Evolutionary conservation across 1,140 invertebrate species (phyloP).

Genomic region (Papilio machaon): DNA sequence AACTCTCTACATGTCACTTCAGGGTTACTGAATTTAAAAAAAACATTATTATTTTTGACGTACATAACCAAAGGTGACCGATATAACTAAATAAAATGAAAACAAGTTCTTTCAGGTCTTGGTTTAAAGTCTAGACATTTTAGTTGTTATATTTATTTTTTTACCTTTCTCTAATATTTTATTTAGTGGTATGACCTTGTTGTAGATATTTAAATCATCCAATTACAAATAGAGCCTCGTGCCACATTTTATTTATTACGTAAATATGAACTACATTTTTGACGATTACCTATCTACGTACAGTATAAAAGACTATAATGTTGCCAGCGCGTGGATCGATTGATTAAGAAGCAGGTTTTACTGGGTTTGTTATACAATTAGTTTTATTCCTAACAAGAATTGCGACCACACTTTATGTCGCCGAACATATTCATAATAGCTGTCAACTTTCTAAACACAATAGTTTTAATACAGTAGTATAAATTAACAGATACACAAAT

Average conservation of each 20-base stretch:
- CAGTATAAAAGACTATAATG: conserved; percentile 59
- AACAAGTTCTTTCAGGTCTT: not conserved
- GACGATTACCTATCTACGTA: conserved; percentile 42
- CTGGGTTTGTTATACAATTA: conserved; percentile 40
- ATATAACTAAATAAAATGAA: not conserved
- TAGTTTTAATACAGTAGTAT: not conserved
- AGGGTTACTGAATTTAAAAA: not conserved
- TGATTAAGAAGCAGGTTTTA: conserved; percentile 54
- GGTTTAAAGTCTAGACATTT: conserved; percentile 8
- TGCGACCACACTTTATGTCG: not conserved
- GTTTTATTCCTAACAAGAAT: conserved; percentile 30
- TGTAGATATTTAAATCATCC: conserved; percentile 57
- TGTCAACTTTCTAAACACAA: conserved; percentile 33
- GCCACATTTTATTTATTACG: conserved; percentile 62
- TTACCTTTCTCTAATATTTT: conserved; percentile 36
- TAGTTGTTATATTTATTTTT: conserved; percentile 18
- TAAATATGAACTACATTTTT: conserved; percentile 61
- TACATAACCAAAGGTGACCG: not conserved
- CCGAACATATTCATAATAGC: conserved; percentile 16
- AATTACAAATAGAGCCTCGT: conserved; percentile 66
- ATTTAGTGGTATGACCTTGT: conserved; percentile 60
- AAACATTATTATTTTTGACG: not conserved
- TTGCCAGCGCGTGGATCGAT: conserved; percentile 46
- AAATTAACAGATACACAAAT: not conserved
- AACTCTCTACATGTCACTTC: conserved; percentile 12